phyloP scores from a whole-genome alignment of 2,888 invertebrate genomes.

The Stenotaenia linearis region DNA sequence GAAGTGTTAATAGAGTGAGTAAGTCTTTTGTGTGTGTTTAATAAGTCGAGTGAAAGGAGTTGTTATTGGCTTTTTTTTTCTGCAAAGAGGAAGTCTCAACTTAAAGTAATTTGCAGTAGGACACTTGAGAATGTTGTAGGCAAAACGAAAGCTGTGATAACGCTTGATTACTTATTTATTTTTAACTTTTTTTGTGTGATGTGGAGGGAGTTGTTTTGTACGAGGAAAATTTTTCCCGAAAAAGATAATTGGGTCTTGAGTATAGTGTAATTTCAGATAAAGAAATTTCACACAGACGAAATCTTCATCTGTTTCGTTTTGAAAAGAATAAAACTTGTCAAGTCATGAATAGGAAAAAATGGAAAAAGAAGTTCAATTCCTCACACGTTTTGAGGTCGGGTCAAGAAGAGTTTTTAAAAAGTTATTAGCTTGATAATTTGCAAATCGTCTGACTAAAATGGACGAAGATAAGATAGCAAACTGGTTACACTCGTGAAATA shows the following conservation, averaged over 20 bases:
- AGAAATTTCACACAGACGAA: slow-evolving; percentile 14
- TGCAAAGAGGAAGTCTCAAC: slow-evolving; percentile 15
- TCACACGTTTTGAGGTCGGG: slow-evolving; percentile 19
- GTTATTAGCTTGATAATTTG: slow-evolving; percentile 26
- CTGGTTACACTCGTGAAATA: slow-evolving; percentile 13
- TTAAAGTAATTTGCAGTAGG: slow-evolving; percentile 11
- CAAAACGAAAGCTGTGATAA: slow-evolving; percentile 20
- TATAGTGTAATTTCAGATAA: slow-evolving; percentile 8
- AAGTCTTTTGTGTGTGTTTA: slow-evolving; percentile 5
- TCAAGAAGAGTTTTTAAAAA: slow-evolving; percentile 24
- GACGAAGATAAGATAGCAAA: background rate
- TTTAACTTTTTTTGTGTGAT: background rate
- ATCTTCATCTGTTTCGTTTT: background rate
- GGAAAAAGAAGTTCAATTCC: slow-evolving; percentile 12
- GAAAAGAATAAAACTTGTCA: slow-evolving; percentile 26
- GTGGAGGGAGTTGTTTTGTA: background rate
- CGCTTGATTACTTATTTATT: slow-evolving; percentile 14
- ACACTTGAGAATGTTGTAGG: slow-evolving; percentile 26
- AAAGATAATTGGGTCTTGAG: background rate
- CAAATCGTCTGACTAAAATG: slow-evolving; percentile 10
- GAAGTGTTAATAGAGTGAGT: slow-evolving; percentile 14
- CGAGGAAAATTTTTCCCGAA: background rate
- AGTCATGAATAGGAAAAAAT: slow-evolving; percentile 26
- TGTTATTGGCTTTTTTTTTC: background rate
- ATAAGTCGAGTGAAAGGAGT: slow-evolving; percentile 7